Conservation (phyloP, 2,888 invertebrate genomes). For the Colletes collaris region DNA sequence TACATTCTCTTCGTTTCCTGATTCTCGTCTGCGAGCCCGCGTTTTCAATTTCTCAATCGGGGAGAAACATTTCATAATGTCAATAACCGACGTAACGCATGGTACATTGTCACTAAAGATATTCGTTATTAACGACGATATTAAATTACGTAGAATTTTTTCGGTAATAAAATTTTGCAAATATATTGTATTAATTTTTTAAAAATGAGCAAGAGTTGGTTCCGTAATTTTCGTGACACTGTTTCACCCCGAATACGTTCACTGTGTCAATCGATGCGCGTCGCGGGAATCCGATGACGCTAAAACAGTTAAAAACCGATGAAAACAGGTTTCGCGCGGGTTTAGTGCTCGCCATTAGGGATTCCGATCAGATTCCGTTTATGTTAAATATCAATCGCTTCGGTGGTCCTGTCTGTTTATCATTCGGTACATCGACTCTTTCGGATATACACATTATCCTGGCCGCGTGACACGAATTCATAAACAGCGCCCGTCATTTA, state of each 20-base stretch:
- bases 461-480: constrained; percentile 22
- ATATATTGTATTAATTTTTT: too few relatives aligned
- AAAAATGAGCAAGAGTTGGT: too few relatives aligned
- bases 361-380: constrained; percentile 25
- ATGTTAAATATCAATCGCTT: constrained; percentile 32
- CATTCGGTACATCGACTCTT: constrained; percentile 26
- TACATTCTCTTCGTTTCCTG: neutral
- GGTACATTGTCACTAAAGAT: too few relatives aligned
- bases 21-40: neutral
- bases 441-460: constrained; percentile 26
- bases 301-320: constrained; percentile 6
- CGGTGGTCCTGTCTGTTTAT: constrained; percentile 39
- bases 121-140: too few relatives aligned
- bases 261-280: neutral
- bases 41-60: too few relatives aligned
- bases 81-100: too few relatives aligned
- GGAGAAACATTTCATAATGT: too few relatives aligned
- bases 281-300: constrained; percentile 6
- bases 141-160: too few relatives aligned
- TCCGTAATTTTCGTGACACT: neutral
- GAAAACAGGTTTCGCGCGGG: constrained; percentile 16
- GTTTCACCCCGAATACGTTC: neutral
- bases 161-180: too few relatives aligned
- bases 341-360: constrained; percentile 1
- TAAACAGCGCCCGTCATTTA: constrained; percentile 17